A percentile compares a stretch with the other conserved stretches of the same genome.
Conservation (phyloP, 2,797 vertebrate species). For the Astyanax mexicanus region DNA sequence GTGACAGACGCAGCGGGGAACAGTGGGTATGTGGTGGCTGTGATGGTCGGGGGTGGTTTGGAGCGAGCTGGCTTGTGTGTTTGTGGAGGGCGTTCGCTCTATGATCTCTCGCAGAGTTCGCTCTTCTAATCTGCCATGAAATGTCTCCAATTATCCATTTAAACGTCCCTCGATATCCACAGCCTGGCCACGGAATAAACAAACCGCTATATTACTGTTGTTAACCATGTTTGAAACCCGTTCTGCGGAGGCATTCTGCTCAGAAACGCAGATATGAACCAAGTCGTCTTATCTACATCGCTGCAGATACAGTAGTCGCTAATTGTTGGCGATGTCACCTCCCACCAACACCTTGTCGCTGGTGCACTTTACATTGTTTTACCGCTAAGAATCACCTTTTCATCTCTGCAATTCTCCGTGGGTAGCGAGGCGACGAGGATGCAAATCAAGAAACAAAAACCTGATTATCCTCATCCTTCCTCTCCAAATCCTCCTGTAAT, state of each 20-base stretch:
- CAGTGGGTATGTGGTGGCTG: background rate
- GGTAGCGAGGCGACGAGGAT: background rate
- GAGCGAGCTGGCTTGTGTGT: background rate
- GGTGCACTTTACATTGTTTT: background rate
- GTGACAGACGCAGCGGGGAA: background rate
- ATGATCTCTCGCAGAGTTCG: background rate
- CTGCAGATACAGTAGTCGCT: background rate
- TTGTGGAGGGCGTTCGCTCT: background rate
- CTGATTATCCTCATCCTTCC: background rate
- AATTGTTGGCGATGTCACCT: background rate
- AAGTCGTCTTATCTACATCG: background rate
- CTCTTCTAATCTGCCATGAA: constrained; percentile 13
- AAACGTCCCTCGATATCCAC: background rate
- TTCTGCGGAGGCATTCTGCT: background rate
- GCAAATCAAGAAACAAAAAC: constrained; percentile 8
- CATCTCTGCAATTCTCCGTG: background rate
- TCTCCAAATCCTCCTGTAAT: background rate
- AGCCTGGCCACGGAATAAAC: background rate
- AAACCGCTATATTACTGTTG: background rate
- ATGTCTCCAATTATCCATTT: background rate
- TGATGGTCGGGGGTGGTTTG: background rate
- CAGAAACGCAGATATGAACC: background rate
- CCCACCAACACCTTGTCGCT: background rate
- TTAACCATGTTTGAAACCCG: background rate
- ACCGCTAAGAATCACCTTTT: background rate